A percentile compares a stretch with the other conserved stretches of the same genome.
phyloP scores from a whole-genome alignment of 2,888 invertebrate species.

The Caenorhabditis macrosperma region DNA sequence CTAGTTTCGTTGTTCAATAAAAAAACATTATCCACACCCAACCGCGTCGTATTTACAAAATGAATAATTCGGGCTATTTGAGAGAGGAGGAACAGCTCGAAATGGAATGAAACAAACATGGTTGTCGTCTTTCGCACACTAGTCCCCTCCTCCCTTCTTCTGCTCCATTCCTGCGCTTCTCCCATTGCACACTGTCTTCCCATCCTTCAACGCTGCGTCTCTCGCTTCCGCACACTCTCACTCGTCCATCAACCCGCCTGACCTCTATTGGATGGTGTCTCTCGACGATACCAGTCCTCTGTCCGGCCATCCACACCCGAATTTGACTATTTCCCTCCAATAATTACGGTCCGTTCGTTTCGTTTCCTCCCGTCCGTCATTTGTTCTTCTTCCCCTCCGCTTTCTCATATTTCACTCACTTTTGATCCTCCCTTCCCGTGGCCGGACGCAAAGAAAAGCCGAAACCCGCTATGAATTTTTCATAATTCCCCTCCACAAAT shows the following conservation, averaged over 20 bases:
- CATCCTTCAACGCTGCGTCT: constrained; percentile 12
- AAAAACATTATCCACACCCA: constrained; percentile 18
- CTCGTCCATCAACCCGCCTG: constrained; percentile 29
- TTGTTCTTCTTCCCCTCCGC: constrained; percentile 10
- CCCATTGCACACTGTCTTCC: constrained; percentile 30
- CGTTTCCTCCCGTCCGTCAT: constrained; percentile 12
- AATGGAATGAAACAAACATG: constrained; percentile 27
- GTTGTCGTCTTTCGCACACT: constrained; percentile 20
- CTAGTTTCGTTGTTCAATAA: constrained; percentile 38
- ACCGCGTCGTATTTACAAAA: constrained; percentile 14
- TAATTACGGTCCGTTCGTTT: constrained; percentile 39
- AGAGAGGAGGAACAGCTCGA: constrained; percentile 5
- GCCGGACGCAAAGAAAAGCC: constrained; percentile 17
- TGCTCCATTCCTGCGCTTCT: constrained; percentile 30
- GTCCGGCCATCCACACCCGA: no score
- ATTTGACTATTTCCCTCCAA: constrained; percentile 5
- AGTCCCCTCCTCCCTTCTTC: constrained; percentile 7
- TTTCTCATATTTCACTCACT: constrained; percentile 52
- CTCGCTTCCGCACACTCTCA: constrained; percentile 3
- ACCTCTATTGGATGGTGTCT: constrained; percentile 32
- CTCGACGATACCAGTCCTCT: constrained; percentile 26
- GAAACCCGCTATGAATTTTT: constrained; percentile 39
- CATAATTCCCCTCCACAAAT: constrained; percentile 26
- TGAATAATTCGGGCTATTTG: constrained; percentile 34
- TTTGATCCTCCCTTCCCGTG: constrained; percentile 40